Evolutionary conservation across 2,888 invertebrate species (phyloP).

Genomic region (Andricus quercusramuli): DNA sequence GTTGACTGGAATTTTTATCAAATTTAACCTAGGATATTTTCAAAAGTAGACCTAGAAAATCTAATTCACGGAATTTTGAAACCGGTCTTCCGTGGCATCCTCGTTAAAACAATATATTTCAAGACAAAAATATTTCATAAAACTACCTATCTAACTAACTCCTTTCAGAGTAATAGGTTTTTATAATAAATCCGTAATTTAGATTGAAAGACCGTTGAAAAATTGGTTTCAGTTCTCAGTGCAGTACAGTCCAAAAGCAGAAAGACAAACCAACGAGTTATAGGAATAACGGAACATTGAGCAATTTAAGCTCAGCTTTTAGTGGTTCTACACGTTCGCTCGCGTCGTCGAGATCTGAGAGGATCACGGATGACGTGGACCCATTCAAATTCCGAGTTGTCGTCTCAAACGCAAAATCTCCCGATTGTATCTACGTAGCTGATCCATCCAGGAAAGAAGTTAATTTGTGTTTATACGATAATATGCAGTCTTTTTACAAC

Average conservation of each 20-base stretch:
- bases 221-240: constrained; percentile 2
- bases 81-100: no score
- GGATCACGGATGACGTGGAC: constrained; percentile 57
- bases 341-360: background rate
- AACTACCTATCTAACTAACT: no score
- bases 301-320: background rate
- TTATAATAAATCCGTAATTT: background rate
- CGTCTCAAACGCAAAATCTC: constrained; percentile 80
- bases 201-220: background rate
- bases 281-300: background rate
- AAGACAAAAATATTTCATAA: no score
- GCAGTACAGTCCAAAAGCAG: background rate
- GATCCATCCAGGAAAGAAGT: constrained; percentile 79
- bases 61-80: no score
- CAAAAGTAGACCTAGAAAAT: no score
- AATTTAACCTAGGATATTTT: no score
- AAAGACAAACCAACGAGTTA: background rate
- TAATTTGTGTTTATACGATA: constrained; percentile 79
- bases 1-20: no score
- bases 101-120: no score
- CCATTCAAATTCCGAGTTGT: constrained; percentile 80
- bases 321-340: constrained; percentile 2
- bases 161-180: background rate
- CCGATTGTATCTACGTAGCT: constrained; percentile 83
- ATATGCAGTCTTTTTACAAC: constrained; percentile 81